Conservation (phyloP, 2,113 vertebrate genomes). For the Pipra filicauda region DNA sequence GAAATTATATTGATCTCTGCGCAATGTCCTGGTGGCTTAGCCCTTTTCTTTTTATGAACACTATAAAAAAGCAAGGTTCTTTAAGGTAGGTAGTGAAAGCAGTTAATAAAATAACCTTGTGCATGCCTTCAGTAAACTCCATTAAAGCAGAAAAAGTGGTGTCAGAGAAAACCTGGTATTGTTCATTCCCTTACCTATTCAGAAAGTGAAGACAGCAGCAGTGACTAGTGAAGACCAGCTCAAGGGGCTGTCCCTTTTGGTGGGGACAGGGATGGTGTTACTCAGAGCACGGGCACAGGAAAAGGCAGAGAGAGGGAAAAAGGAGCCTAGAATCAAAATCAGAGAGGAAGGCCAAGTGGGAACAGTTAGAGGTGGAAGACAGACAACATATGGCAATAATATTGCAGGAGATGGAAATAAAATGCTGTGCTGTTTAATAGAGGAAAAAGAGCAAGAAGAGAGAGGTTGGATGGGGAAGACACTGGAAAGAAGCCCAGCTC, state of each 20-base stretch:
- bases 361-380: not conserved
- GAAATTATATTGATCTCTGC: not conserved
- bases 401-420: not conserved
- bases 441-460: not conserved
- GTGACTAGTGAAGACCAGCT: not conserved
- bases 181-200: not conserved
- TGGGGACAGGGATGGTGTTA: not conserved
- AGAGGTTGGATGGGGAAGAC: not conserved
- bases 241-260: not conserved
- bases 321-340: not conserved
- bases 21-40: not conserved
- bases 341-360: not conserved
- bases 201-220: not conserved
- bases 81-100: not conserved
- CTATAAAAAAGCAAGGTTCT: not conserved
- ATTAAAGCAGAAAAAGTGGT: not conserved
- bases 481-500: not conserved
- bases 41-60: not conserved
- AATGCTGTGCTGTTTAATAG: not conserved
- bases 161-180: not conserved
- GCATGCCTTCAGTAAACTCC: fast-evolving
- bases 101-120: not conserved
- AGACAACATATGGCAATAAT: not conserved
- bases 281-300: not conserved
- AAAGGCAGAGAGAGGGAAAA: not conserved